A percentile compares a stretch with the other conserved stretches of the same genome.
Conservation (phyloP, 2,888 invertebrate genomes). For the Oscheius onirici region DNA sequence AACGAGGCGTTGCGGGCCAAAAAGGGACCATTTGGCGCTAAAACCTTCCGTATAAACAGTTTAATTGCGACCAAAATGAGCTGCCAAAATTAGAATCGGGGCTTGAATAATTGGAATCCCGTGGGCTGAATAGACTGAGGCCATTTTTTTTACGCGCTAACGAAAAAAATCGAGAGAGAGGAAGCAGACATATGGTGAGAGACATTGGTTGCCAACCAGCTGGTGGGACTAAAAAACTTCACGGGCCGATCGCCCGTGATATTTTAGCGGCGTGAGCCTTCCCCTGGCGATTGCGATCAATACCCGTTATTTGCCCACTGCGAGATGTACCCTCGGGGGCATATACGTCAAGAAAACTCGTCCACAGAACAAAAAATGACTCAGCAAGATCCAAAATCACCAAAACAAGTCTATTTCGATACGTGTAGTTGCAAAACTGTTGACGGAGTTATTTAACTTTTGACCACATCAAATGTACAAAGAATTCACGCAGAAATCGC, state of each 20-base stretch:
- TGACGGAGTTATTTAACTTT: no score
- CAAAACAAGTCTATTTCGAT: neutral
- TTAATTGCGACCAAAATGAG: neutral
- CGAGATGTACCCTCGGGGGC: conserved; percentile 26
- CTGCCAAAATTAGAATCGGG: neutral
- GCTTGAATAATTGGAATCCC: neutral
- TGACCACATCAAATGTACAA: no score
- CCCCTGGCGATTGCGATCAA: conserved; percentile 30
- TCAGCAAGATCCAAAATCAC: conserved; percentile 4
- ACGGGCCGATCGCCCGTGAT: conserved; percentile 24
- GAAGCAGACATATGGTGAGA: conserved; percentile 7
- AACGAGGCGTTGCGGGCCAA: neutral
- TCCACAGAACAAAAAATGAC: neutral
- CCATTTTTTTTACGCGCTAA: neutral
- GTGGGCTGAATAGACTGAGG: neutral
- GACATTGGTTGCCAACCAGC: conserved; percentile 14
- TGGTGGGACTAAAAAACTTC: conserved; percentile 25
- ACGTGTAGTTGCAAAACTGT: no score
- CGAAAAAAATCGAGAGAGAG: neutral
- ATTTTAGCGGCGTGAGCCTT: conserved; percentile 28
- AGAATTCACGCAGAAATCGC: no score
- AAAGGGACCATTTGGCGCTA: neutral
- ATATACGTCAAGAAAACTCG: conserved; percentile 1
- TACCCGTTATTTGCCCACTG: conserved; percentile 29
- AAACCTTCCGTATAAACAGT: neutral